Conservation (phyloP, 2,888 invertebrate genomes). For the Venusia cambrica region DNA sequence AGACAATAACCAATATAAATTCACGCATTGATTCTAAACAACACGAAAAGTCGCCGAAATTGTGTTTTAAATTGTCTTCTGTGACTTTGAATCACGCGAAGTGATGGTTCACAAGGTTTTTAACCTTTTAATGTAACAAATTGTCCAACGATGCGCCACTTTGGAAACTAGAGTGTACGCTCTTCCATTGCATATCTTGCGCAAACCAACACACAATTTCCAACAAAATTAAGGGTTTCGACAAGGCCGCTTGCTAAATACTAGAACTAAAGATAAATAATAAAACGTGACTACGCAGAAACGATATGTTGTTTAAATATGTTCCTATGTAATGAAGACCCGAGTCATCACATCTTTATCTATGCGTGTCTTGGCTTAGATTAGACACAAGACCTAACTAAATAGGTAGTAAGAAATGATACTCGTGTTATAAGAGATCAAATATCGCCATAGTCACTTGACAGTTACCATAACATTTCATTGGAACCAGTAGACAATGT, state of each 20-base stretch:
- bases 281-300: conserved; percentile 32
- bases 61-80: no score
- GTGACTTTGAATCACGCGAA: no score
- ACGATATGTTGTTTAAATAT: conserved; percentile 25
- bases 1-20: no score
- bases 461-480: conserved; percentile 12
- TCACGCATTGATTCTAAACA: no score
- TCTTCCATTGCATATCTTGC: conserved; percentile 5
- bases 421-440: conserved; percentile 26
- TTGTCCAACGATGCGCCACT: background rate
- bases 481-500: conserved; percentile 4
- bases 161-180: conserved; percentile 4
- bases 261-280: conserved; percentile 21
- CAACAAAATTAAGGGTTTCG: conserved; percentile 27
- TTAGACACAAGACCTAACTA: conserved; percentile 42
- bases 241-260: conserved; percentile 27
- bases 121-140: no score
- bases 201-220: conserved; percentile 29
- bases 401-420: conserved; percentile 34
- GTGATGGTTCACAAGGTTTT: no score
- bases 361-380: conserved; percentile 31
- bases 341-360: conserved; percentile 34
- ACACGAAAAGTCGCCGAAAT: no score
- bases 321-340: conserved; percentile 25
- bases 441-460: conserved; percentile 20